Evolutionary conservation across 2,888 invertebrate species (phyloP).

Genomic region (Melipona bicolor): DNA sequence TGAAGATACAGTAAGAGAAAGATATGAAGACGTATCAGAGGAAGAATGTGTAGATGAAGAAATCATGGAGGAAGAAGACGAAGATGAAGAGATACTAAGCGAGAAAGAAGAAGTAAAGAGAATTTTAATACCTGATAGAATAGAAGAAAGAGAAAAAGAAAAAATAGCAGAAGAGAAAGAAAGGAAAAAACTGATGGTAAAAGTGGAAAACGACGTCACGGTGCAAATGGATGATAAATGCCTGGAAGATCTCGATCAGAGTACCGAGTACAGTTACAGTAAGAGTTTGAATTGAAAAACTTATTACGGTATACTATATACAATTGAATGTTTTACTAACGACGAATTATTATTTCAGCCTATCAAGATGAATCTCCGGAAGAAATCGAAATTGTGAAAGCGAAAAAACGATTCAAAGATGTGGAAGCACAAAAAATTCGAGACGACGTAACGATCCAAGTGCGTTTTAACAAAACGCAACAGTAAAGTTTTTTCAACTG

Average conservation of each 20-base stretch:
- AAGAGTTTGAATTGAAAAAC: neutral
- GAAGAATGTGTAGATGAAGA: neutral
- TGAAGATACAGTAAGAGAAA: neutral
- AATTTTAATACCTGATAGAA: too few species aligned
- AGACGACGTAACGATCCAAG: conserved; percentile 81
- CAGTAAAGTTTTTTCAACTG: neutral
- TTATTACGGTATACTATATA: too few species aligned
- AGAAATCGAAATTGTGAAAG: conserved; percentile 43
- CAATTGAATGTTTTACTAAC: too few species aligned
- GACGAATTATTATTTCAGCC: conserved; percentile 59
- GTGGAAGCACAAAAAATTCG: conserved; percentile 78
- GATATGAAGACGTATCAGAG: neutral
- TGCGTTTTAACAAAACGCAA: conserved; percentile 37
- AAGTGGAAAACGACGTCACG: conserved; percentile 22
- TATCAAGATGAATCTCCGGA: conserved; percentile 77
- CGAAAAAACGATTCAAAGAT: conserved; percentile 72
- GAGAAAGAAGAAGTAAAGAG: neutral
- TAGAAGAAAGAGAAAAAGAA: neutral
- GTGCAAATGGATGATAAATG: conserved; percentile 43
- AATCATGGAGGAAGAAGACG: neutral
- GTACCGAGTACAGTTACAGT: conserved; percentile 74
- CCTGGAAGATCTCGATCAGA: conserved; percentile 50
- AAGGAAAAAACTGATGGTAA: neutral
- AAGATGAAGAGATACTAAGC: neutral
- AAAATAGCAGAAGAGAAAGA: neutral